Evolutionary conservation across 2,888 invertebrate genomes (phyloP).

Genomic region (Caenorhabditis sp.): DNA sequence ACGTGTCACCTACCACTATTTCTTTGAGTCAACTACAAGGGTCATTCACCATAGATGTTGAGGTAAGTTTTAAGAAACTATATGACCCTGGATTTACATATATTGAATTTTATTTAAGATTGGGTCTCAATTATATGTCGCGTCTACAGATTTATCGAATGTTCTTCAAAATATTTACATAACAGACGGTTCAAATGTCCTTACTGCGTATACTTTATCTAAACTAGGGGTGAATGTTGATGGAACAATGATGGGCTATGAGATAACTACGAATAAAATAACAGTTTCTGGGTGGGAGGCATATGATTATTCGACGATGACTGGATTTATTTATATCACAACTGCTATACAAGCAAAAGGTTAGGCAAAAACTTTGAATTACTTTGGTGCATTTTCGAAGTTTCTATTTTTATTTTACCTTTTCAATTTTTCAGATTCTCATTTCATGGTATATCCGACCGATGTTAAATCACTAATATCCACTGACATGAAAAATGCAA

Average conservation of each 20-base stretch:
- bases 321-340: slow-evolving; percentile 17
- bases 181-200: not conserved
- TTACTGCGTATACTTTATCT: not conserved
- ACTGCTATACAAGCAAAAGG: slow-evolving; percentile 16
- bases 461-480: not conserved
- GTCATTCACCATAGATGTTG: not conserved
- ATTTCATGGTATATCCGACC: slow-evolving; percentile 1
- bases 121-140: slow-evolving; percentile 9
- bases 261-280: slow-evolving; percentile 2
- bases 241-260: slow-evolving; percentile 6
- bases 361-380: too few relatives aligned
- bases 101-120: slow-evolving; percentile 3
- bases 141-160: slow-evolving; percentile 1
- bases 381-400: too few relatives aligned
- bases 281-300: slow-evolving; percentile 3
- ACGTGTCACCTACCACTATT: not conserved
- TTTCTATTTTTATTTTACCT: not conserved
- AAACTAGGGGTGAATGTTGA: slow-evolving; percentile 13
- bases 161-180: slow-evolving; percentile 8
- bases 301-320: not conserved
- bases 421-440: not conserved
- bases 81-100: too few relatives aligned
- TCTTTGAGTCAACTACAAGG: not conserved
- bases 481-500: slow-evolving; percentile 4
- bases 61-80: not conserved